Evolutionary conservation across 2,113 vertebrate species (phyloP).

Genomic region (Girardinichthys multiradiatus): DNA sequence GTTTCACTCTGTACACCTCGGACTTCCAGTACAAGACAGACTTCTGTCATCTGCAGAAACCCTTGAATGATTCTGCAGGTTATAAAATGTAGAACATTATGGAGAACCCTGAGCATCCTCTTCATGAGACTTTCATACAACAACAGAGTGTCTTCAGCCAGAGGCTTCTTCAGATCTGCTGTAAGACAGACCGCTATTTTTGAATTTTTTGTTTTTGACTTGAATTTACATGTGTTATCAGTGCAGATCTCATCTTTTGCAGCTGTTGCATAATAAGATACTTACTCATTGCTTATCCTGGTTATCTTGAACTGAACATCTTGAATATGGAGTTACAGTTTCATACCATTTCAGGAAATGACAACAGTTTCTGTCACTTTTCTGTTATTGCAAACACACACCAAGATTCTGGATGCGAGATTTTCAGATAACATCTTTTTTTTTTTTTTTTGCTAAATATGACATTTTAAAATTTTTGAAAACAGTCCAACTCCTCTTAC

Average conservation of each 20-base stretch:
- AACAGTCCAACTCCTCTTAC: neutral
- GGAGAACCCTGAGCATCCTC: too few relatives aligned
- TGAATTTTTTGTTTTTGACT: too few relatives aligned
- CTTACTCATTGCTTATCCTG: neutral
- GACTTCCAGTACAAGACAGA: too few relatives aligned
- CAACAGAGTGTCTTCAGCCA: too few relatives aligned
- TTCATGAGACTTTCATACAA: too few relatives aligned
- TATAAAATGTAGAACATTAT: too few relatives aligned
- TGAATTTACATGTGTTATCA: neutral
- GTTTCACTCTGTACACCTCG: too few relatives aligned
- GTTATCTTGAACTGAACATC: neutral
- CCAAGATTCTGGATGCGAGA: neutral
- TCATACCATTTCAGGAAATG: neutral
- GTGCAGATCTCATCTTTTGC: neutral
- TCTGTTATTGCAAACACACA: neutral
- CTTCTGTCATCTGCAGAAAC: too few relatives aligned
- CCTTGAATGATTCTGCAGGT: too few relatives aligned
- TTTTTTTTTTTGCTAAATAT: neutral
- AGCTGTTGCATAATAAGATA: slow-evolving; percentile 2
- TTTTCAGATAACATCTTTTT: neutral
- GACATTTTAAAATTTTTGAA: neutral
- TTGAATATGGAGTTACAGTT: neutral
- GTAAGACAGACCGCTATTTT: too few relatives aligned
- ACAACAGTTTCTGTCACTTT: neutral
- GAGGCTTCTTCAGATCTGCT: too few relatives aligned